phyloP scores from a whole-genome alignment of 2,797 vertebrate species.

The Cuniculus paca region DNA sequence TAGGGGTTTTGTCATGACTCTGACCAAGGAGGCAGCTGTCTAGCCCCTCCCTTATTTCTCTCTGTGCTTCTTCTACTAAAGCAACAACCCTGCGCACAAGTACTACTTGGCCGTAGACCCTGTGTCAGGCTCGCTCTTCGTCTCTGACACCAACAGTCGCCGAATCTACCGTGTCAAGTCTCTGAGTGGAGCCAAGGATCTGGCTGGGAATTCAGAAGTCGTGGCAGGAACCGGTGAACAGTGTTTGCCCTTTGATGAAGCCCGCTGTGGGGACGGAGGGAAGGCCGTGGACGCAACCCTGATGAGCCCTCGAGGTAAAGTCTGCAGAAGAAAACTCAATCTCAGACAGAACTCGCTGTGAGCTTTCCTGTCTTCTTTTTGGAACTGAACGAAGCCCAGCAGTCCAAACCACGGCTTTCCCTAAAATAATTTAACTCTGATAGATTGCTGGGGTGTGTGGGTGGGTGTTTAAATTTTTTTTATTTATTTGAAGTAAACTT shows the following conservation, averaged over 20 bases:
- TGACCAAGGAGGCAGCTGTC: slow-evolving; percentile 66
- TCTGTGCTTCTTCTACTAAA: slow-evolving; percentile 88
- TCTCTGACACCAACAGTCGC: slow-evolving; percentile 98
- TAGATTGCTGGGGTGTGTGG: slow-evolving; percentile 75
- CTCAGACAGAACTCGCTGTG: slow-evolving; percentile 45
- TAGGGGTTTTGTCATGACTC: slow-evolving; percentile 24
- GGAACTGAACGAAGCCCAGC: slow-evolving; percentile 68
- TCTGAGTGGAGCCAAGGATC: slow-evolving; percentile 93
- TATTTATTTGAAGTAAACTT: slow-evolving; percentile 85
- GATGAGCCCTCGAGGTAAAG: slow-evolving; percentile 98
- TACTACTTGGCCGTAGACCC: slow-evolving; percentile 99
- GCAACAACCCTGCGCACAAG: slow-evolving; percentile 99
- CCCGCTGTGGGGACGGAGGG: slow-evolving; percentile 97
- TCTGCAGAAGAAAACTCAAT: not conserved
- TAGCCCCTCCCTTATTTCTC: slow-evolving; percentile 76
- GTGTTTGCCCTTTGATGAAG: slow-evolving; percentile 97
- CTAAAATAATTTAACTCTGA: slow-evolving; percentile 77
- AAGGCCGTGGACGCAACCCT: slow-evolving; percentile 98
- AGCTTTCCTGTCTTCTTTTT: not conserved
- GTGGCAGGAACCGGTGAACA: slow-evolving; percentile 97
- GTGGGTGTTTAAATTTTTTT: not conserved
- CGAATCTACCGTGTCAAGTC: slow-evolving; percentile 96
- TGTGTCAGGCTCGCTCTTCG: slow-evolving; percentile 95
- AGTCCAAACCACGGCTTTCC: slow-evolving; percentile 77
- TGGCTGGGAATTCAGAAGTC: slow-evolving; percentile 96